Evolutionary conservation across 2,797 vertebrate species (phyloP).

Genomic region (Macrochelys suwanniensis): DNA sequence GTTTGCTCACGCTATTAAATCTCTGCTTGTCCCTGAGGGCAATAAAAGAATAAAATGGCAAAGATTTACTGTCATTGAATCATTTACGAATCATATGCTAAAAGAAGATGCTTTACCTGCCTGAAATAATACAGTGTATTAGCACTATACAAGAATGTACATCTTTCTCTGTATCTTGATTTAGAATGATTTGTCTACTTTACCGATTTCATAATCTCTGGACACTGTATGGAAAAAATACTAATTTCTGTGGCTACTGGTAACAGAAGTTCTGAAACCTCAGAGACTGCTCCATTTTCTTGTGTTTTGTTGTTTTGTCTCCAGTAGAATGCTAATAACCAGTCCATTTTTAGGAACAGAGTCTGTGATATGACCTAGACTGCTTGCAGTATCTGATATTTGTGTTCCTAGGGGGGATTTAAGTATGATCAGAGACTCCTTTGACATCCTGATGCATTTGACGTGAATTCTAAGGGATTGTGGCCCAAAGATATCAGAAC

Average conservation of each 20-base stretch:
- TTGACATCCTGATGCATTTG: not conserved
- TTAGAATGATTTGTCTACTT: not conserved
- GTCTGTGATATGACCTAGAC: not conserved
- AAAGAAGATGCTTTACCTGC: not conserved
- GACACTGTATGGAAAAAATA: not conserved
- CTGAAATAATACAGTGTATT: not conserved
- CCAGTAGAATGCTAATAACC: not conserved
- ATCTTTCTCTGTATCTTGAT: not conserved
- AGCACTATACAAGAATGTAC: not conserved
- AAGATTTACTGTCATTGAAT: not conserved
- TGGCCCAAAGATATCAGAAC: not conserved
- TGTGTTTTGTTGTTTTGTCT: not conserved
- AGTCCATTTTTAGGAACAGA: not conserved
- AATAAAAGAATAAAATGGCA: conserved; percentile 17
- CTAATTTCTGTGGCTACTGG: not conserved
- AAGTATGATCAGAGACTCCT: not conserved
- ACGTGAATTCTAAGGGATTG: not conserved
- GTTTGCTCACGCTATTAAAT: conserved; percentile 11
- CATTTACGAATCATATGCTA: not conserved
- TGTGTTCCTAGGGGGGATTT: not conserved
- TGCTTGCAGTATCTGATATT: not conserved
- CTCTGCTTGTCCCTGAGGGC: not conserved
- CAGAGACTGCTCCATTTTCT: not conserved
- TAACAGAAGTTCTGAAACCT: not conserved
- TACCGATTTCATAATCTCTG: not conserved